Evolutionary conservation across 35 echinoderm and acorn worm species (phyloP), one percentile per base, ranked within the genome.

Genomic region (Heliocidaris tuberculata): DNA sequence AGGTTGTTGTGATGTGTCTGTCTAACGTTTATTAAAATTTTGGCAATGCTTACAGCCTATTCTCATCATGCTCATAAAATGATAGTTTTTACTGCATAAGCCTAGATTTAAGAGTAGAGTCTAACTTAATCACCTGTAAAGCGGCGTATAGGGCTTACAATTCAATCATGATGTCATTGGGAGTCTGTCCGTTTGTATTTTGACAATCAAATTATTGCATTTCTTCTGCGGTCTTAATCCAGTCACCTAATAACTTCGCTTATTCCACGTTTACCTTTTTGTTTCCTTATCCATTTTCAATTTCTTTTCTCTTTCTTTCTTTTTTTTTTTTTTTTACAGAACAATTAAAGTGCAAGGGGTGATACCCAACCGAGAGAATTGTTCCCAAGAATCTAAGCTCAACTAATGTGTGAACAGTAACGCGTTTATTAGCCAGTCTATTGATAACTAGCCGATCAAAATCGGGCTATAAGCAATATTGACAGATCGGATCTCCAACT

Each of bases 371-470:
- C 65, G 65, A 78, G 21, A 17, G 65, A 78, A 93, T 93, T 48
- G 49, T 50, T 31, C 2, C 5, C 50, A 11, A 59, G 21, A n/a
- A 29, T 48, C 50, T 59, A 93, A 93, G 91, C 91, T 31, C 50
- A 52, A 32, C 91, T 93, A 93, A 93, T 52, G 91, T 93, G 91
- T 93, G 91, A 93, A 93, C 50, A 93, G 91, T 93, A 48, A 31
- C 50, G 91, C 49, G 91, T 93, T 93, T 93, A 93, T 93, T 93
- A 93, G 91, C 91, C 27, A 5, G 91, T 93, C 48, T 48, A 93
- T 93, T 93, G 91, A 93, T 93, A 59, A 50, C 91, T 93, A 93
- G 49, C 91, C 50, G 91, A 93, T 93, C 91, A 93, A 93, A 93
- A 56, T 93, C 48, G 91, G 91, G 91, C 91, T 59, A 56, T 93